Percentiles rank a stretch among this genome's conserved stretches.
These are phyloP conservation scores for Noctilio leporinus DNA, from an alignment of 2,113 vertebrate species.

Conservation along the genomic window DNA sequence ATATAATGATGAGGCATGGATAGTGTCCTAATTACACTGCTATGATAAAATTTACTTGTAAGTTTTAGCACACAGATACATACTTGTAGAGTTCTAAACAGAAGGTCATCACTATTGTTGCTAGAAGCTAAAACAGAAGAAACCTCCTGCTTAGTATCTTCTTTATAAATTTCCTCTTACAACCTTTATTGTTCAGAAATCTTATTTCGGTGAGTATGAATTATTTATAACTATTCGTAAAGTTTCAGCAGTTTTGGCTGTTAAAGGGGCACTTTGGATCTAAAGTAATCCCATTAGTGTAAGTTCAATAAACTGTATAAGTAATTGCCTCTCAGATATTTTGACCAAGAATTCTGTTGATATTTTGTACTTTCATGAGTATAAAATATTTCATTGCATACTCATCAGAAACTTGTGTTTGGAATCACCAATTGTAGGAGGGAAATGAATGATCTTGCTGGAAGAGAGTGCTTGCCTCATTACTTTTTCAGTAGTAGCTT, in stretches of 20 bases:
- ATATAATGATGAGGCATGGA: not conserved
- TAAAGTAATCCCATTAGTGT: not conserved
- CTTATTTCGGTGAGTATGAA: not conserved
- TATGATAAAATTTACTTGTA: not conserved
- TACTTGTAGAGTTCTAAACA: not conserved
- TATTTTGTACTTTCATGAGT: not conserved
- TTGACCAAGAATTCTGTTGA: not conserved
- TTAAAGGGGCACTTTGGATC: not conserved
- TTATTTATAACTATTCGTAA: not conserved
- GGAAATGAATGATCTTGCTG: not conserved
- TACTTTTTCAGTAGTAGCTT: not conserved
- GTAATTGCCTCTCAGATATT: not conserved
- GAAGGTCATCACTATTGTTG: not conserved
- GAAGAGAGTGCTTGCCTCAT: not conserved
- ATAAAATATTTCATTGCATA: not conserved
- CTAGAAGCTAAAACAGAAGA: not conserved
- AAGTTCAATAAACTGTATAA: not conserved
- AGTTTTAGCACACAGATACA: not conserved
- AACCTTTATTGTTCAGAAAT: not conserved
- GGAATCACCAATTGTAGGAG: not conserved
- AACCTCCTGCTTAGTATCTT: not conserved
- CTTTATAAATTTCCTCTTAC: not conserved
- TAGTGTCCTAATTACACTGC: not conserved
- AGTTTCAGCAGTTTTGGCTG: slow-evolving; percentile 5
- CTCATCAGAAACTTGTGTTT: slow-evolving; percentile 7